phyloP scores from a whole-genome alignment of 1,140 invertebrate species.

The Tyrophagus putrescentiae region DNA sequence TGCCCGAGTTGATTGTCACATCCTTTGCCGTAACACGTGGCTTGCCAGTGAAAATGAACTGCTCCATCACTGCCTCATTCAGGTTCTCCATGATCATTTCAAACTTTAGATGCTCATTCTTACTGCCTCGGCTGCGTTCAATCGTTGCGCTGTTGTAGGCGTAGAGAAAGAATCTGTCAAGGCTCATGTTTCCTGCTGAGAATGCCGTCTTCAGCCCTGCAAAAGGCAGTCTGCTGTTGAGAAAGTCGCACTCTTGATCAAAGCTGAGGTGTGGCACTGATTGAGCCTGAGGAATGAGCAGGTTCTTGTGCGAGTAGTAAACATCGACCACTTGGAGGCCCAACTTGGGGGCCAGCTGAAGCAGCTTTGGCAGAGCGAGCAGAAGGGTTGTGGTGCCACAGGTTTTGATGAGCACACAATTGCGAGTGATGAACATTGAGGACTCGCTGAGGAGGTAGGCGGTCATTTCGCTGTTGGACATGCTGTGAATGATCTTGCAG shows the following conservation, averaged over 20 bases:
- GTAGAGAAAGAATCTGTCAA: no score
- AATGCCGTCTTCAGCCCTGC: no score
- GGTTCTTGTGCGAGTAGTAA: no score
- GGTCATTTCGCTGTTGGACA: background rate
- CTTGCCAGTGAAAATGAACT: slow-evolving; percentile 69
- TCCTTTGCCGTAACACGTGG: slow-evolving; percentile 50
- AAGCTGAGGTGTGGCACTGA: no score
- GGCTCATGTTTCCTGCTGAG: no score
- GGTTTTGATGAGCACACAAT: slow-evolving; percentile 90
- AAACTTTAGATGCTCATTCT: slow-evolving; percentile 16
- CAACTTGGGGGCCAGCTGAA: slow-evolving; percentile 64
- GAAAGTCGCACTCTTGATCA: no score
- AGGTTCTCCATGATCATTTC: slow-evolving; percentile 29
- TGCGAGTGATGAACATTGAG: slow-evolving; percentile 89
- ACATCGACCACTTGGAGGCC: no score
- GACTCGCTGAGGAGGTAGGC: slow-evolving; percentile 95
- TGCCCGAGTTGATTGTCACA: slow-evolving; percentile 83
- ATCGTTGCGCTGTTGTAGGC: no score
- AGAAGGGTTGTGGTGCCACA: slow-evolving; percentile 95
- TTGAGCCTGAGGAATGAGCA: no score
- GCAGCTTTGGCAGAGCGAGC: slow-evolving; percentile 65
- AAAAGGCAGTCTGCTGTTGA: no score
- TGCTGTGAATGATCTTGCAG: background rate
- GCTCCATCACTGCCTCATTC: slow-evolving; percentile 66
- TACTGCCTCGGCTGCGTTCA: no score